A percentile compares a stretch with the other conserved stretches of the same genome.
phyloP scores from a whole-genome alignment of 2,113 vertebrate genomes.

The Pithys albifrons region DNA sequence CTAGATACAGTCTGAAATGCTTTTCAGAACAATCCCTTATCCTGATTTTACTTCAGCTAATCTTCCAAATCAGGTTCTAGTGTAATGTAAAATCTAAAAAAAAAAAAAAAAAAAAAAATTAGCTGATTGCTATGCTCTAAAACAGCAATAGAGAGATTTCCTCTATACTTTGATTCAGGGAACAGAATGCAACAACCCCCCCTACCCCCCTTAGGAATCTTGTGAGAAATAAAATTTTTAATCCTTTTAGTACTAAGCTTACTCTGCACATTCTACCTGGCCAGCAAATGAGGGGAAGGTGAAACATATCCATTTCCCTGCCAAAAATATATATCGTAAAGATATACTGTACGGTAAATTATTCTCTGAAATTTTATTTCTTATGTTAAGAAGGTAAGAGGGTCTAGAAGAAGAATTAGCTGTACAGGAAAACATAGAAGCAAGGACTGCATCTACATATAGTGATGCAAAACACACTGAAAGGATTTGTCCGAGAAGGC shows the following conservation, averaged over 20 bases:
- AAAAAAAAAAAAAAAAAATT: not conserved
- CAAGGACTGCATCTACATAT: not conserved
- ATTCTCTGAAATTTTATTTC: not conserved
- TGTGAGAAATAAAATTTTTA: not conserved
- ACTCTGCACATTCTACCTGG: not conserved
- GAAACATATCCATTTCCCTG: not conserved
- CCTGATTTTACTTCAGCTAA: not conserved
- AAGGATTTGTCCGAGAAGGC: not conserved
- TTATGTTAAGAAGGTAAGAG: not conserved
- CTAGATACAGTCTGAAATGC: not conserved
- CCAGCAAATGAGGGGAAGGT: not conserved
- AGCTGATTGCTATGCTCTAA: not conserved
- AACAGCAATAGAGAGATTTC: not conserved
- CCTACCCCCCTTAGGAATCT: not conserved
- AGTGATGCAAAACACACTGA: not conserved
- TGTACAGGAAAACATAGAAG: not conserved
- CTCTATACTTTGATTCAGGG: not conserved
- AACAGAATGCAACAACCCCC: not conserved
- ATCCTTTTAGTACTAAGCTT: not conserved
- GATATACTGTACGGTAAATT: not conserved
- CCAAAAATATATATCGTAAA: not conserved
- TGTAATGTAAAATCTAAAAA: not conserved
- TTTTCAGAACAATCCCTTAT: not conserved
- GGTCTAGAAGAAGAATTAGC: not conserved
- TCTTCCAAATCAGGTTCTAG: not conserved